Percentiles rank a stretch among this genome's conserved stretches.
These are phyloP conservation scores for Lumbricus terrestris DNA, from an alignment of 2,888 invertebrate species.

Conservation along the genomic window DNA sequence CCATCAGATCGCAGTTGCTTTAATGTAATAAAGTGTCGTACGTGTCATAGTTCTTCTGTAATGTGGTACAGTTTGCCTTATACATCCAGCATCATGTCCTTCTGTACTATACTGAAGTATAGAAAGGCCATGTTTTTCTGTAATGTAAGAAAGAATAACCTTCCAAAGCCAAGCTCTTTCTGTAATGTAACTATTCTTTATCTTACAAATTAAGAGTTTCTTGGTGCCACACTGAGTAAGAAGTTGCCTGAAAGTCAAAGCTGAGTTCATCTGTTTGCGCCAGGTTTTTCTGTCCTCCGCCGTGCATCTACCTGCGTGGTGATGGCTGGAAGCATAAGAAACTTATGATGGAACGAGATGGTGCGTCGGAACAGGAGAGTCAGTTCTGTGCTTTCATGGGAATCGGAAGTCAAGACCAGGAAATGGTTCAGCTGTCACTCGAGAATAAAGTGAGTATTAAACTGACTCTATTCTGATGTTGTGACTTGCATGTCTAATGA, in stretches of 20 bases:
- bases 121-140: too few relatives aligned
- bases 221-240: too few relatives aligned
- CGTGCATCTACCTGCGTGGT: conserved; percentile 97
- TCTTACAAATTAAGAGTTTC: too few relatives aligned
- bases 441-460: conserved; percentile 75
- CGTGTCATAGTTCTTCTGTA: not conserved
- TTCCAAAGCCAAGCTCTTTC: too few relatives aligned
- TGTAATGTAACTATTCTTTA: too few relatives aligned
- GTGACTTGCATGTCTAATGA: too few relatives aligned
- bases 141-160: too few relatives aligned
- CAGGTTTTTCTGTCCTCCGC: conserved; percentile 96
- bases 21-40: not conserved
- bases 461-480: too few relatives aligned
- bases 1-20: not conserved
- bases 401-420: conserved; percentile 90
- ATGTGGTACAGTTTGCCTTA: not conserved
- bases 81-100: too few relatives aligned
- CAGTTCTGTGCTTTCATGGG: conserved; percentile 97
- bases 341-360: conserved; percentile 76
- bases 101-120: too few relatives aligned
- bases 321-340: conserved; percentile 92
- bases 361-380: conserved; percentile 51
- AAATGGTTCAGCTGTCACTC: conserved; percentile 96
- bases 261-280: not conserved
- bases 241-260: not conserved